phyloP scores from a whole-genome alignment of 2,888 invertebrate genomes.

The Cordilura impudica region DNA sequence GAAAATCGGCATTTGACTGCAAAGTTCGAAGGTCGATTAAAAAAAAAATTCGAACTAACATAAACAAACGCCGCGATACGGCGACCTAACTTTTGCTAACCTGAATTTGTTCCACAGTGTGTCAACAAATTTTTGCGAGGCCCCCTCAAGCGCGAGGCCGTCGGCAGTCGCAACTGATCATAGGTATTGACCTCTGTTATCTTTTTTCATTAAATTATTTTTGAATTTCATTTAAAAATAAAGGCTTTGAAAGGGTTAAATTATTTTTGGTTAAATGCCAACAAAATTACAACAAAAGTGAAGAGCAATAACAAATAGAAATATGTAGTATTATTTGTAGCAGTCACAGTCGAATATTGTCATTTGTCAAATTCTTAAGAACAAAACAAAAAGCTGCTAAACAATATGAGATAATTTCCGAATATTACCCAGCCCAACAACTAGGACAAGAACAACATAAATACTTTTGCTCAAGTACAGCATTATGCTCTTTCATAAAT shows the following conservation, averaged over 20 bases:
- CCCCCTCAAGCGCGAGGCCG: too few relatives aligned
- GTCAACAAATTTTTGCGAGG: too few relatives aligned
- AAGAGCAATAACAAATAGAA: background rate
- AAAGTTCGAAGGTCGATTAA: too few relatives aligned
- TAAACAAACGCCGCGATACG: too few relatives aligned
- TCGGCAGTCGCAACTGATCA: too few relatives aligned
- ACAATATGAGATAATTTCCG: constrained; percentile 1
- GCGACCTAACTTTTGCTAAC: too few relatives aligned
- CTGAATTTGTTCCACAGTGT: too few relatives aligned
- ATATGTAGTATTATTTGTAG: constrained; percentile 1
- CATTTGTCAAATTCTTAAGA: constrained; percentile 3
- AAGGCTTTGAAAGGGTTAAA: background rate
- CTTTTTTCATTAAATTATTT: too few relatives aligned
- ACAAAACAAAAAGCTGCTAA: background rate
- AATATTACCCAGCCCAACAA: background rate
- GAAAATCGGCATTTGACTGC: too few relatives aligned
- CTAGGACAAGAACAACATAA: background rate
- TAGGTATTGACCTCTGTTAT: too few relatives aligned
- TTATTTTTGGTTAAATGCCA: constrained; percentile 46
- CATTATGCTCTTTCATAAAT: background rate
- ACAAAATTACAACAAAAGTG: background rate
- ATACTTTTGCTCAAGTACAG: constrained; percentile 3
- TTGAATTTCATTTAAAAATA: background rate
- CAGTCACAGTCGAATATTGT: background rate
- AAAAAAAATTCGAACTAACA: too few relatives aligned